Evolutionary conservation across 1,140 invertebrate genomes (phyloP), one percentile per base, ranked within the genome.

Genomic region (Thaumatotibia leucotreta): DNA sequence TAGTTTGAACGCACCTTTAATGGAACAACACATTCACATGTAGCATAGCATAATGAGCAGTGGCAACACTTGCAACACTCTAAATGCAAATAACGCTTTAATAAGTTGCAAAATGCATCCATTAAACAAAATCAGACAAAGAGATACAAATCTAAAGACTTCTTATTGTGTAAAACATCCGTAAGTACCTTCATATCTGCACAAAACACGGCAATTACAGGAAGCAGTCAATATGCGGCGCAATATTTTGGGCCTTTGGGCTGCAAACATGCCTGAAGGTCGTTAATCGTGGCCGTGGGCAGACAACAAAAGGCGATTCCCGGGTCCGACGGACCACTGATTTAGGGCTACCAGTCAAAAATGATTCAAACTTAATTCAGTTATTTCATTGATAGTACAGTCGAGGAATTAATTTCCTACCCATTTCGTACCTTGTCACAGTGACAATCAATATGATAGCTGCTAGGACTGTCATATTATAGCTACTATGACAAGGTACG

Each of bases 271-370:
- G 52, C 50, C 3, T 52, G 50, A 58, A 58, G 52, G 52, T 54
- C 14, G 14, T 27, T 58, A 17, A 58, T 58, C 52, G 29, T 29
- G 52, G 52, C 23, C 52, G 52, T 58, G 27, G 52, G 52, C 52
- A 76, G 71, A 76, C 74, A 75, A 75, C 73, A 76, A 76, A 58
- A 58, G 52, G 52, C 52, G 6, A 27, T 73, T 65, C 71, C 49
- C 61, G 65, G 70, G 64, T 65, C 69, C 65, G 61, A 10, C 50
- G 52, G 50, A 39, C 35, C 5, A 20, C 39, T 20, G 39, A 45
- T 20, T n/a, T 45, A 45, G 39, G 39, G 39, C 20, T 45, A 20
- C 17, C 39, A 45, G 39, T 20, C 1, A 8, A 1, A 6, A 39
- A 39, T 17, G 14, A 14, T 10, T 10, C 4, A 45, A 17, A 4